Evolutionary conservation across 2,888 invertebrate genomes (phyloP), one percentile per base, ranked within the genome.

Genomic region (Drosophila algonquin): DNA sequence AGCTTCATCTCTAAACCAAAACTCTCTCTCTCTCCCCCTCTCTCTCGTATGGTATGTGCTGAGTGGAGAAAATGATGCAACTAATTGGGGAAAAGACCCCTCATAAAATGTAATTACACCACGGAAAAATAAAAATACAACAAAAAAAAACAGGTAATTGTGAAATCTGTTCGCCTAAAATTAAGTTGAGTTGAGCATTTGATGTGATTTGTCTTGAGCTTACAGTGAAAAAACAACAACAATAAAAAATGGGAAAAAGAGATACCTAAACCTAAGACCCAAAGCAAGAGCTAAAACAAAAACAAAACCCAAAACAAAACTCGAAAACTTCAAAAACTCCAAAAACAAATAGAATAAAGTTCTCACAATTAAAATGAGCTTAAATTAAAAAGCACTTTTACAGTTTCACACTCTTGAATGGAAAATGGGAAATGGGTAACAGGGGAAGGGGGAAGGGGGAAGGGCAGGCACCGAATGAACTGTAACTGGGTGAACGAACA

Each of bases 301-400:
- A 30, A 7, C 30, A 16, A 30, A 50, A 32, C 10, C 32, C 10
- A 50, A 40, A 47, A 60, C n/a, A 59, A 40, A 27, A 60, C 12
- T 30, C 30, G 30, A 30, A 27, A 58, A 63, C 35, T 45, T 18
- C 55, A 70, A 63, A 40, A 40, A 40, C 40, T 40, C n/a, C 59
- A 46, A 47, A 73, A 76, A 67, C 69, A 79, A 85, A 83, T 84
- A 78, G 80, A 82, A 82, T 87, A 79, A 76, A 80, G 79, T 88
- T 86, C 86, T 81, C 85, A 87, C 89, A 89, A 89, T 87, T 87
- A 89, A 87, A 86, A 89, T 76, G 75, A 81, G 81, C 80, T 89
- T 81, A 78, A 85, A 87, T 84, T 87, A 82, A 87, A 87, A 81
- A 85, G 75, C 81, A 87, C 75, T 89, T 89, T 80, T 77, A 82